Evolutionary conservation across 2,797 vertebrate genomes (phyloP).

Genomic region (Loriculus beryllinus): DNA sequence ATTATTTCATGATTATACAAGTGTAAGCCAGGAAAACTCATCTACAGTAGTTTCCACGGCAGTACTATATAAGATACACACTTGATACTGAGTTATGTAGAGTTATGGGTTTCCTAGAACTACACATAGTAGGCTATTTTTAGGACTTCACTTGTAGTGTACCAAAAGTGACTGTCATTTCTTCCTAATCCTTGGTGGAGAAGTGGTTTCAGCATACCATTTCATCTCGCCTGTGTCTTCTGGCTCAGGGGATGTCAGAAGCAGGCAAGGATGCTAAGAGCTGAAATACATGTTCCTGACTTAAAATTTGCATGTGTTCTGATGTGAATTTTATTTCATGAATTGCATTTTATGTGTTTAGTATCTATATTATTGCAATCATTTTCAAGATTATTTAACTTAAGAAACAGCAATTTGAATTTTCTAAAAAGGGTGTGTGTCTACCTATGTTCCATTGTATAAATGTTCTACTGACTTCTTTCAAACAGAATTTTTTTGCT

Average conservation of each 20-base stretch:
- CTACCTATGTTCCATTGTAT: background rate
- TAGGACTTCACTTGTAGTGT: background rate
- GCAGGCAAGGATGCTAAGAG: background rate
- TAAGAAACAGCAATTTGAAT: background rate
- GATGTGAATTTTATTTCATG: background rate
- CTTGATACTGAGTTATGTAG: background rate
- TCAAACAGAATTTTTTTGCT: background rate
- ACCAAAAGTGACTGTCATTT: background rate
- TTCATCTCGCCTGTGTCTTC: background rate
- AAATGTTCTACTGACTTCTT: background rate
- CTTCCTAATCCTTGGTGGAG: background rate
- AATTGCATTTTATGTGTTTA: background rate
- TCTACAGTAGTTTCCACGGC: background rate
- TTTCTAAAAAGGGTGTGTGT: background rate
- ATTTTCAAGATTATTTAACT: background rate
- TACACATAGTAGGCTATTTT: background rate
- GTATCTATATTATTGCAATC: background rate
- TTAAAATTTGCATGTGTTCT: background rate
- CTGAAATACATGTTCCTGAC: background rate
- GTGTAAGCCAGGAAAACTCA: background rate
- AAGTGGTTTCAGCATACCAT: background rate
- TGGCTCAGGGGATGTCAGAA: background rate
- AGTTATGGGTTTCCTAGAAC: background rate
- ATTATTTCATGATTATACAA: background rate
- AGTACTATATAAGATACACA: fast-evolving